These are phyloP conservation scores for Eidolon helvum DNA, from an alignment of 2,113 vertebrate species.

Conservation along the genomic window DNA sequence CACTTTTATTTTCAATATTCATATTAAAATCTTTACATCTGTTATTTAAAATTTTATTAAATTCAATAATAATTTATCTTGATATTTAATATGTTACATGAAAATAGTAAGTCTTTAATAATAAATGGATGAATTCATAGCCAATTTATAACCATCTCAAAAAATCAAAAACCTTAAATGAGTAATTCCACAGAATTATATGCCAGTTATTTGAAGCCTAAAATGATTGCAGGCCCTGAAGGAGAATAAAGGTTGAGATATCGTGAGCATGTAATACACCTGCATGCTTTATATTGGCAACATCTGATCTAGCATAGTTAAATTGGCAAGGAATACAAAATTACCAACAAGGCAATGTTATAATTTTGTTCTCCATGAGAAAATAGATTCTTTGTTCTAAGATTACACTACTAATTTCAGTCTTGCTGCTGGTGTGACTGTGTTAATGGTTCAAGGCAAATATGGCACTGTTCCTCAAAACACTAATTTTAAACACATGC, in stretches of 20 bases:
- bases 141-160: neutral
- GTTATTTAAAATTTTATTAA: neutral
- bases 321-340: neutral
- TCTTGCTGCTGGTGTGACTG: neutral
- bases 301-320: neutral
- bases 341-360: neutral
- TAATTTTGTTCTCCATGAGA: neutral
- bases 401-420: neutral
- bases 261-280: neutral
- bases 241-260: neutral
- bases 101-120: neutral
- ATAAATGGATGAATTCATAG: neutral
- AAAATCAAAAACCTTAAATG: neutral
- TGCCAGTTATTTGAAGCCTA: neutral
- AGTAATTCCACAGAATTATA: neutral
- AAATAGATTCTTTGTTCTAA: neutral
- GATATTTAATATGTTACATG: neutral
- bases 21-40: neutral
- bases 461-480: constrained; percentile 7
- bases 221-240: neutral
- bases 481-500: neutral
- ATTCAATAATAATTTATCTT: neutral
- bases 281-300: neutral
- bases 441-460: neutral
- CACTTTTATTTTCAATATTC: neutral